phyloP scores from a whole-genome alignment of 2,797 vertebrate genomes.

The Salmo trutta region DNA sequence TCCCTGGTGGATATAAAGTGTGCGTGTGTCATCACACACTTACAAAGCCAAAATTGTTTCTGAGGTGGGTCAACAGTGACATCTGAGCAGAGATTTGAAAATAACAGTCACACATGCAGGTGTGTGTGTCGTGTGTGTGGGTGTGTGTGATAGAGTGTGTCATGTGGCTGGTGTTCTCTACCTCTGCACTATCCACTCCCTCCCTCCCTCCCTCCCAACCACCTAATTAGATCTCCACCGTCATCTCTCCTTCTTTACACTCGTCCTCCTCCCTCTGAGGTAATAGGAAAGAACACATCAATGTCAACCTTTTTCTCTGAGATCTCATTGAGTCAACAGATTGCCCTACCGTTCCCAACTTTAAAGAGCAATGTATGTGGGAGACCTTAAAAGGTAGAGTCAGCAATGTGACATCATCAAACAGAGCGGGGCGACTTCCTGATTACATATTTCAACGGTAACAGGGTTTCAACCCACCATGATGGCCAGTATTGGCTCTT shows the following conservation, averaged over 20 bases:
- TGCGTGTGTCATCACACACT: neutral
- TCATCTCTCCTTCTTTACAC: neutral
- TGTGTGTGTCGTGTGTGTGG: neutral
- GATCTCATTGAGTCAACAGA: neutral
- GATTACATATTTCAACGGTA: neutral
- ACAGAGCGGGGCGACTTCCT: neutral
- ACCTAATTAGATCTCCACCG: neutral
- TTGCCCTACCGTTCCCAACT: neutral
- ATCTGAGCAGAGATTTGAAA: neutral
- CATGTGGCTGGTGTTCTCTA: neutral
- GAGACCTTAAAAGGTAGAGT: no score
- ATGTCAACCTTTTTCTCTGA: neutral
- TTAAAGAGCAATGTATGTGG: neutral
- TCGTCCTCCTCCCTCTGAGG: neutral
- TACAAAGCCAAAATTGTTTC: neutral
- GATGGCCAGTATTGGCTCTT: neutral
- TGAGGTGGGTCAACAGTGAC: neutral
- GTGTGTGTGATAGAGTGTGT: neutral
- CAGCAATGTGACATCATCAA: neutral
- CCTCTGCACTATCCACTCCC: neutral
- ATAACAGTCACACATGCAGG: neutral
- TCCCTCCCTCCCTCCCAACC: neutral
- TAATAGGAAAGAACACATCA: neutral
- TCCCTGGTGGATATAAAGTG: neutral
- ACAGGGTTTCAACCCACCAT: neutral